Percentiles rank a stretch among this genome's conserved stretches.
Evolutionary conservation across 2,888 invertebrate genomes (phyloP).

Genomic region (Agrilus biguttatus): DNA sequence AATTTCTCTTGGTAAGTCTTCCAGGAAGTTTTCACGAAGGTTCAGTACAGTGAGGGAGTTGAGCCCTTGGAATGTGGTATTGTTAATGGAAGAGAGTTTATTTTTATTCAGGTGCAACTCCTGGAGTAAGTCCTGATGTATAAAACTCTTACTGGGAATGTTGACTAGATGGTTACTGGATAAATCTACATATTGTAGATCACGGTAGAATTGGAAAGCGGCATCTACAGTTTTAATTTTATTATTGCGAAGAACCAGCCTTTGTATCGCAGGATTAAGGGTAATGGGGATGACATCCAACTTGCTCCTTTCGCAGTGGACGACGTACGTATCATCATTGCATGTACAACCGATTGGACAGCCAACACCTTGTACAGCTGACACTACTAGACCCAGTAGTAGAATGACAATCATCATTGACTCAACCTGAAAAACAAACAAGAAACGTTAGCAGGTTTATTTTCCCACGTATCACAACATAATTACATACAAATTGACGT

Average conservation of each 20-base stretch:
- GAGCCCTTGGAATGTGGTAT: conserved; percentile 66
- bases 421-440: conserved; percentile 21
- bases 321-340: conserved; percentile 78
- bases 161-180: conserved; percentile 73
- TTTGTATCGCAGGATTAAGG: conserved; percentile 77
- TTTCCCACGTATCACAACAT: too few species aligned
- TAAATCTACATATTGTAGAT: conserved; percentile 71
- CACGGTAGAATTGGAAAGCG: conserved; percentile 77
- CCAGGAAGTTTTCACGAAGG: conserved; percentile 66
- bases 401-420: conserved; percentile 15
- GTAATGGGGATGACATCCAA: conserved; percentile 83
- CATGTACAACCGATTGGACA: conserved; percentile 82
- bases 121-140: conserved; percentile 65
- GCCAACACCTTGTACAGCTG: conserved; percentile 43
- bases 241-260: conserved; percentile 71
- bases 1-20: conserved; percentile 58
- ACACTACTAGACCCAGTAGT: conserved; percentile 12
- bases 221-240: conserved; percentile 80
- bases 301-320: conserved; percentile 72
- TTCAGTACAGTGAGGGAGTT: conserved; percentile 67
- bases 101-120: conserved; percentile 75
- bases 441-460: conserved; percentile 4
- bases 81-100: conserved; percentile 66
- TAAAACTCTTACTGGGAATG: conserved; percentile 66
- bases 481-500: too few species aligned